Evolutionary conservation across 2,797 vertebrate genomes (phyloP), one percentile per base, ranked within the genome.

Genomic region (Sandelia bainsii): DNA sequence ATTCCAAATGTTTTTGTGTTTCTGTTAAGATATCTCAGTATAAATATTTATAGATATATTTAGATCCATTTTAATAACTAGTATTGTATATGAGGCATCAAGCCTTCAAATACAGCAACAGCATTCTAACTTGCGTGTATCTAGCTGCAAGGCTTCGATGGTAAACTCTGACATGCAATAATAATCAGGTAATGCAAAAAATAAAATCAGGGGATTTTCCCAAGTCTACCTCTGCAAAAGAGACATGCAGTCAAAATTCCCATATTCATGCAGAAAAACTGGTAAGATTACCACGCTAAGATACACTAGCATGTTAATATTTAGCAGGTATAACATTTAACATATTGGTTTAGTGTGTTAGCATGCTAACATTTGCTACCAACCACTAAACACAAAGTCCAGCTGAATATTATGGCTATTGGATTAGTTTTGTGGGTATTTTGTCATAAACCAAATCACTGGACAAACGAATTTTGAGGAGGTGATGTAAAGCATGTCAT

Each of bases 21-120:
- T 53, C 48, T 56, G 20, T 62, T 56, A 58, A 65, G 17, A 37
- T 7, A 40, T 1, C 14, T 54, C 4, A 42, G 2, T 48, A 29
- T 50, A 32, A 60, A 57, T 68, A 71, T 59, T 60, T 14, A 70
- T 27, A 12, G 56, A 22, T 45, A 4, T 42, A 45, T 20, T 60
- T 19, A 1, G 16, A 19, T 4, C 7, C 1, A 27, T 20, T 50
- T 50, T 60, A 29, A 75, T n/a, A 14, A 22, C 6, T 22, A 45
- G 22, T 48, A 16, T n/a, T 58, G 12, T 1, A 10, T 2, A 53
- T 57, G 6, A 6, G 14, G 22, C 6, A 1, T 34, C 7, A 72
- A 42, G 6, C 12, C 5, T 8, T 59, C 2, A 56, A 25, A 73
- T 48, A 54, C 14, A 49, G 9, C 17, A 1, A 11, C 9, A 1